Base-by-base conservation (phyloP, 2,888 invertebrate species). In the Auanema freiburgensis region DNA sequence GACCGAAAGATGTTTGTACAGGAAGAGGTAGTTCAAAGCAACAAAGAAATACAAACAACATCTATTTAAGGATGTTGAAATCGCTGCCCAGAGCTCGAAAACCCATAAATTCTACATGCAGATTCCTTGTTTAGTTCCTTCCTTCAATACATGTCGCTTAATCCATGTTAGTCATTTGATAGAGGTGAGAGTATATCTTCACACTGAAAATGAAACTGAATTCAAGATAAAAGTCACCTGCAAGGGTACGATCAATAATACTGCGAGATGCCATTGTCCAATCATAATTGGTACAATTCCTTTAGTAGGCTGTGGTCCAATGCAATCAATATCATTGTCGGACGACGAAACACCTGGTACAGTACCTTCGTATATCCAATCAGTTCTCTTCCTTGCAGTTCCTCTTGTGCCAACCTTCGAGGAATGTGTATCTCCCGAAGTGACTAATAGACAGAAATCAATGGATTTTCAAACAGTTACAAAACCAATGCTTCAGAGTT, bases 231-330 rank as follows among this genome's bases (percentile, higher is more conserved):
- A 62, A 50, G 33, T 57, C 1, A 11, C 14, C 0, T 50, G 51
- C 10, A 62, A 57, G 21, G 62, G 57, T 16, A 57, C 57, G 11
- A 62, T 62, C 33, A 62, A 62, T 42, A 62, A 49, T 8, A 14
- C 62, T 0, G 51, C 57, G 12, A 46, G 62, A 2, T 57, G 50
- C 23, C 18, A 51, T 5, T 57, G 57, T 41, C 62, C 56, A 4
- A 25, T 62, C 10, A 51, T 62, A 21, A 50, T 62, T 40, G 62
- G 62, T 18, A 62, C 56, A n/a, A 41, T 62, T 14, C 62, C 62
- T 11, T n/a, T 62, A 46, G 16, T 21, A 16, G 46, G 46, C 8
- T 21, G 46, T 46, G 16, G 46, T 5, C 46, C 46, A 46, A 21
- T 16, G 6, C 46, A 21, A 16, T 16, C 46, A 46, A 21, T 21